These are phyloP conservation scores for Acrossocheilus fasciatus DNA, from an alignment of 2,797 vertebrate genomes.

Conservation along the genomic window DNA sequence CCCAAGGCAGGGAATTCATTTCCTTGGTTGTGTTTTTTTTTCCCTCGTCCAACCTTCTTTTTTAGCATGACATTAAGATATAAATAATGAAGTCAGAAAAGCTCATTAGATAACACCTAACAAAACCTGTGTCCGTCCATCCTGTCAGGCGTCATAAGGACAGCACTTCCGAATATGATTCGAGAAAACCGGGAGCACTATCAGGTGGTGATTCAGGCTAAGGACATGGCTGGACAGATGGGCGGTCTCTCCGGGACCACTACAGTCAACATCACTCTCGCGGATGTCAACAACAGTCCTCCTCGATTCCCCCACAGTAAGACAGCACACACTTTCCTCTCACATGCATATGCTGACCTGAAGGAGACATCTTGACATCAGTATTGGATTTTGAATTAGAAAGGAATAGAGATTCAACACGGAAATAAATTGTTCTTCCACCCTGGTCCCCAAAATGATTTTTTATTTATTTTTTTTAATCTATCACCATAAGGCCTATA, in stretches of 20 bases:
- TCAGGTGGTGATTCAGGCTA: slow-evolving; percentile 97
- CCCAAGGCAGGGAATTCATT: slow-evolving; percentile 31
- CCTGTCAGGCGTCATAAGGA: slow-evolving; percentile 91
- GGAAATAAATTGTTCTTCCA: neutral
- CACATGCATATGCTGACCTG: neutral
- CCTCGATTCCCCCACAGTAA: slow-evolving; percentile 95
- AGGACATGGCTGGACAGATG: slow-evolving; percentile 99
- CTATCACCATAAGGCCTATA: neutral
- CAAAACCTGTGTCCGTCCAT: slow-evolving; percentile 20
- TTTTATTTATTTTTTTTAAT: neutral
- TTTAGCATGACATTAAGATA: slow-evolving; percentile 35
- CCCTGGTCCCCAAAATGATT: neutral
- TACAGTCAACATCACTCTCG: slow-evolving; percentile 91
- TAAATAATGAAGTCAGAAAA: slow-evolving; percentile 28
- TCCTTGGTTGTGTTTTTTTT: slow-evolving; percentile 10
- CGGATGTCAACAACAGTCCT: slow-evolving; percentile 95
- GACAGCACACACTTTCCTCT: slow-evolving; percentile 52
- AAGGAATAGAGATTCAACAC: neutral
- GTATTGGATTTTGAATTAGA: neutral
- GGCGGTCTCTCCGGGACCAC: slow-evolving; percentile 95
- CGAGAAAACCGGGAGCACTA: slow-evolving; percentile 94
- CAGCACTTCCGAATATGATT: slow-evolving; percentile 95
- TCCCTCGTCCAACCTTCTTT: neutral
- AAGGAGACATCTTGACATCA: neutral
- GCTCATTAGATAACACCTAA: slow-evolving; percentile 25